Evolutionary conservation across 2,797 vertebrate species (phyloP).

Genomic region (Carduelis carduelis): DNA sequence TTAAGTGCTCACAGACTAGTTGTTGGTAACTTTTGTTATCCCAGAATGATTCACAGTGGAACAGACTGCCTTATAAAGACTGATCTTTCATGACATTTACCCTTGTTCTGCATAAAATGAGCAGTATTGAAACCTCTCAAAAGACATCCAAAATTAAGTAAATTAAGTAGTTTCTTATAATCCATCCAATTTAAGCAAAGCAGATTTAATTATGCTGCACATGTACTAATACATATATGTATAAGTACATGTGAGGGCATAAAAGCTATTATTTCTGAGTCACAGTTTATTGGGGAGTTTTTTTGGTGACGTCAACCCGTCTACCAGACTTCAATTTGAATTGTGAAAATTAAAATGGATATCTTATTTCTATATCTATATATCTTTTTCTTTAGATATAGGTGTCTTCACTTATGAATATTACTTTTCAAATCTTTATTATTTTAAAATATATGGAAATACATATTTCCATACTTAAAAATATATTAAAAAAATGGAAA

Average conservation of each 20-base stretch:
- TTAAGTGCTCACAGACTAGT: background rate
- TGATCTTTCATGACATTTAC: background rate
- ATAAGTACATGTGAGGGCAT: background rate
- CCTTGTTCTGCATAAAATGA: background rate
- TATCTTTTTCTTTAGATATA: background rate
- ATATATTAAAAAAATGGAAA: background rate
- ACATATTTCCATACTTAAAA: background rate
- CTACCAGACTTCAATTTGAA: background rate
- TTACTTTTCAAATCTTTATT: background rate
- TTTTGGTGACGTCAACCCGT: background rate
- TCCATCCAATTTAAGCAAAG: background rate
- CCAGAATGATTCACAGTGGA: background rate
- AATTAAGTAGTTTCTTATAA: background rate
- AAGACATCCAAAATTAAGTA: background rate
- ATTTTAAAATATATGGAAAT: background rate
- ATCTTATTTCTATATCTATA: no score
- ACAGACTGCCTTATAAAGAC: background rate
- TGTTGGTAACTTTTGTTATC: background rate
- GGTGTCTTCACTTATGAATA: background rate
- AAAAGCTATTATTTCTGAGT: background rate
- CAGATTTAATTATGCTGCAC: background rate
- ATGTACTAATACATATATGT: no score
- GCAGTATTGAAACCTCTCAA: background rate
- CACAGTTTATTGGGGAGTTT: fast-evolving
- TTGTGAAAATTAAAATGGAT: background rate